Evolutionary conservation across 2,888 invertebrate genomes (phyloP).

Genomic region (Ophioninae sp.): DNA sequence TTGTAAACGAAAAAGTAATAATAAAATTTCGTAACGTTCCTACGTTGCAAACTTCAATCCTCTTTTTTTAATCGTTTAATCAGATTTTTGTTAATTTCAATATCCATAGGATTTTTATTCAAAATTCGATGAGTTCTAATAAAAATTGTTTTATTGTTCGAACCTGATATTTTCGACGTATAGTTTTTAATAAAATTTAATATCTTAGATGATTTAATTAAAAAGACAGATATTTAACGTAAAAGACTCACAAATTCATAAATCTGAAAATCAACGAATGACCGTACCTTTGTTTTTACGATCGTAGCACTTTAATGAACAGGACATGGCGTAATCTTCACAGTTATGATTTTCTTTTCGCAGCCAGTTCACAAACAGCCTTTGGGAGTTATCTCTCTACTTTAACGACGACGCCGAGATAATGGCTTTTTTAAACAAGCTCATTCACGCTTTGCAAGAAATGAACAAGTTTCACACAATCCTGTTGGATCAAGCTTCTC

Average conservation of each 20-base stretch:
- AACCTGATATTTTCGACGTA: no score
- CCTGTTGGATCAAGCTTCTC: conserved; percentile 94
- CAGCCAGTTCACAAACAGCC: conserved; percentile 91
- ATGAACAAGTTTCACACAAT: conserved; percentile 97
- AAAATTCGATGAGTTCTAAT: no score
- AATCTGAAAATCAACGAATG: background rate
- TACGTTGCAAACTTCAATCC: no score
- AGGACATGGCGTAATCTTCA: background rate
- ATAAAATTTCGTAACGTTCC: no score
- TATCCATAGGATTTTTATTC: no score
- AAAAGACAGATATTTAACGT: background rate
- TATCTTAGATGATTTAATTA: no score
- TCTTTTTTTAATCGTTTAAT: no score
- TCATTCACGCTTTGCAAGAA: conserved; percentile 92
- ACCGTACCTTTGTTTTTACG: background rate
- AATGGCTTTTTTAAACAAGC: conserved; percentile 89
- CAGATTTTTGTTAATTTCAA: no score
- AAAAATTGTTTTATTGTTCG: no score
- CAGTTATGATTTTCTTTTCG: conserved; percentile 70
- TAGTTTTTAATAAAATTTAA: no score
- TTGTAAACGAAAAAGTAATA: no score
- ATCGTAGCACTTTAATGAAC: background rate
- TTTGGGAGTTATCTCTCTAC: conserved; percentile 94
- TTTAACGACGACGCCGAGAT: conserved; percentile 93
- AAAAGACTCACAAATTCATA: background rate